phyloP scores from a whole-genome alignment of 2,888 invertebrate species.

The Drosophila cracens region DNA sequence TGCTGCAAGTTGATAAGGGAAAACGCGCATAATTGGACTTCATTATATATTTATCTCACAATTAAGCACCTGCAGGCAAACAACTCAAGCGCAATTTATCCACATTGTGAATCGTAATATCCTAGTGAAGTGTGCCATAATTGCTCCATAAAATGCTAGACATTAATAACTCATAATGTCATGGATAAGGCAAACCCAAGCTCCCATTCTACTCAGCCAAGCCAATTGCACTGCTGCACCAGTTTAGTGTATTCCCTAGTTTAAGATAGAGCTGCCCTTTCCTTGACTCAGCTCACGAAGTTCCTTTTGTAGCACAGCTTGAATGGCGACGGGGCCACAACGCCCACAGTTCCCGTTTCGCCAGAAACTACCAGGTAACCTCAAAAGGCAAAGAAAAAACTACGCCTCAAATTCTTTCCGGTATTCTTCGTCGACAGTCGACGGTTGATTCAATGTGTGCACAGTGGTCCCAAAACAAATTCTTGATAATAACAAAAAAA shows the following conservation, averaged over 20 bases:
- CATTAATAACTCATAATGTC: conserved; percentile 56
- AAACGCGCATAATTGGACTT: neutral
- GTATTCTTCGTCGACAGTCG: conserved; percentile 26
- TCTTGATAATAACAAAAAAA: neutral
- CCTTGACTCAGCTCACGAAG: conserved; percentile 1
- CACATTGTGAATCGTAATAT: conserved; percentile 17
- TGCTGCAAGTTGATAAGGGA: neutral
- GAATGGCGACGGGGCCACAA: conserved; percentile 19
- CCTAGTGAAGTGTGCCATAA: conserved; percentile 39
- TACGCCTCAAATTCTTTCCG: conserved; percentile 74
- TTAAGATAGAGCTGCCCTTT: conserved; percentile 1
- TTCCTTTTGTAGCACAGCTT: conserved; percentile 55
- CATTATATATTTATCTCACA: conserved; percentile 35
- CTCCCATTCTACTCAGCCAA: neutral
- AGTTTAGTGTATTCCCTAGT: conserved; percentile 55
- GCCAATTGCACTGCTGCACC: conserved; percentile 64
- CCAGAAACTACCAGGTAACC: conserved; percentile 61
- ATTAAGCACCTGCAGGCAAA: conserved; percentile 13
- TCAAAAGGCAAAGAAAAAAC: conserved; percentile 50
- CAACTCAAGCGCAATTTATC: conserved; percentile 6
- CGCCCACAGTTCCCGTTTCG: conserved; percentile 50
- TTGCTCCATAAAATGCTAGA: conserved; percentile 43
- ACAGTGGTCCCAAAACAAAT: neutral
- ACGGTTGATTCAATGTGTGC: neutral
- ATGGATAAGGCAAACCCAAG: neutral